A percentile compares a stretch with the other conserved stretches of the same genome.
These are phyloP conservation scores for Lucilia cuprina DNA, from an alignment of 1,140 invertebrate genomes.

Conservation along the genomic window DNA sequence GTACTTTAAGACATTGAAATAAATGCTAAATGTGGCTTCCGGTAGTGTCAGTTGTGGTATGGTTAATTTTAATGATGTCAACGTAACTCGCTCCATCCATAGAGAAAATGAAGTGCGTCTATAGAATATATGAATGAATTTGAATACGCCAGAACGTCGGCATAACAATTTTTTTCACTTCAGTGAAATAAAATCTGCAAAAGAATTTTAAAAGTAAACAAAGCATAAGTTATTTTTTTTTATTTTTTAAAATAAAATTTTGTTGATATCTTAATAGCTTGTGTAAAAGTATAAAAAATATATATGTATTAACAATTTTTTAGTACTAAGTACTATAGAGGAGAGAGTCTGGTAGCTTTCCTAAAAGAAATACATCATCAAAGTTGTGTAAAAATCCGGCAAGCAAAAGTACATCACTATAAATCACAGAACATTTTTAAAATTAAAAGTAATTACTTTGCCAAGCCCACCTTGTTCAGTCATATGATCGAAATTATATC, in stretches of 20 bases:
- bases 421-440: too few relatives aligned
- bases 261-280: background rate
- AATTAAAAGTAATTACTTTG: too few relatives aligned
- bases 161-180: background rate
- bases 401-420: too few relatives aligned
- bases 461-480: too few relatives aligned
- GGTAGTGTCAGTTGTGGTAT: background rate
- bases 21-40: background rate
- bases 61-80: background rate
- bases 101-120: background rate
- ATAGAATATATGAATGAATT: background rate
- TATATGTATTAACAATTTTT: too few relatives aligned
- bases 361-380: too few relatives aligned
- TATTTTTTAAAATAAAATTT: background rate
- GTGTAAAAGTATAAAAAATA: background rate
- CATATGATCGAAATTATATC: too few relatives aligned
- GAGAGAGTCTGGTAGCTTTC: too few relatives aligned
- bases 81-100: slow-evolving; percentile 2
- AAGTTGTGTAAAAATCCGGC: too few relatives aligned
- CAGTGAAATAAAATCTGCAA: background rate
- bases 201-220: background rate
- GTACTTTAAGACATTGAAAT: slow-evolving; percentile 1
- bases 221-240: background rate
- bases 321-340: too few relatives aligned
- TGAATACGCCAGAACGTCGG: background rate